phyloP scores from a whole-genome alignment of 2,113 vertebrate species.

The Regulus satrapa region DNA sequence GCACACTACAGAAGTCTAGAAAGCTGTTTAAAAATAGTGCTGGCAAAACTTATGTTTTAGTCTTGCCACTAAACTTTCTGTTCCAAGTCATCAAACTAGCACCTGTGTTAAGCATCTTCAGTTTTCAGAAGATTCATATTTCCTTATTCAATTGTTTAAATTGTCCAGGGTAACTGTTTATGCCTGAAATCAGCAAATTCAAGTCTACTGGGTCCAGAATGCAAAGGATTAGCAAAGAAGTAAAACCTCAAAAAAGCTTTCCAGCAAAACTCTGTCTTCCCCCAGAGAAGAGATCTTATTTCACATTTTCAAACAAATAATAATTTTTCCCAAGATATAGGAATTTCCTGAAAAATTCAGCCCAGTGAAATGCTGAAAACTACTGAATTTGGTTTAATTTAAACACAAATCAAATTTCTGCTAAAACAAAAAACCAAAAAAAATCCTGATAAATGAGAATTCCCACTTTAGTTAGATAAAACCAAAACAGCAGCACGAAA shows the following conservation, averaged over 20 bases:
- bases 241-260: neutral
- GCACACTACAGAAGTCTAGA: neutral
- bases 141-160: neutral
- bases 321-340: neutral
- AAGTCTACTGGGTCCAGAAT: neutral
- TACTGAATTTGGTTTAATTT: neutral
- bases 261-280: accelerated
- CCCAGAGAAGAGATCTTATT: neutral
- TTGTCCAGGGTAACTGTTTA: neutral
- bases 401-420: neutral
- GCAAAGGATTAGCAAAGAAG: neutral
- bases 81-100: neutral
- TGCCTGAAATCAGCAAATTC: neutral
- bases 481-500: neutral
- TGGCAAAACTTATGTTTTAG: neutral
- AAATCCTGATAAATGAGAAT: neutral
- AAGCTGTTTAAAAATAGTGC: neutral
- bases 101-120: neutral
- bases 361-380: neutral
- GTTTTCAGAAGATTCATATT: neutral
- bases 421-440: neutral
- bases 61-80: neutral
- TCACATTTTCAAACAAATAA: neutral
- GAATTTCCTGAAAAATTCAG: neutral
- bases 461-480: neutral